Conservation (phyloP, 2,113 vertebrate genomes). For the Leptodactylus fuscus region DNA sequence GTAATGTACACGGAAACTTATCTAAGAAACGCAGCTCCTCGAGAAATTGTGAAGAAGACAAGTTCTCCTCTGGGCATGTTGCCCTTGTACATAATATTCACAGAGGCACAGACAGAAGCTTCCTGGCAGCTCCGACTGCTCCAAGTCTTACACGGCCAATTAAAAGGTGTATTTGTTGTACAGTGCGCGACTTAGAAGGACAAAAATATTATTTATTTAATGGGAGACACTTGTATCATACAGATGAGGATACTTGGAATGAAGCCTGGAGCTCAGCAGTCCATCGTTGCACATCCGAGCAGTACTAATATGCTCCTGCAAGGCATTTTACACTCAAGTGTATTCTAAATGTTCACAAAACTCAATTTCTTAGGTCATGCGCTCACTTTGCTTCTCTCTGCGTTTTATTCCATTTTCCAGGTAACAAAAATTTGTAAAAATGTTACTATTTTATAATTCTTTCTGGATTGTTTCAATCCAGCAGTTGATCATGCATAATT, state of each 20-base stretch:
- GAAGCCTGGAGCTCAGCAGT: neutral
- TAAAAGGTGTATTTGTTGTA: slow-evolving; percentile 31
- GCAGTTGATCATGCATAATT: neutral
- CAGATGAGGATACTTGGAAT: neutral
- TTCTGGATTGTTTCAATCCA: neutral
- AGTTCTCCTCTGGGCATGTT: slow-evolving; percentile 29
- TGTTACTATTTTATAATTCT: neutral
- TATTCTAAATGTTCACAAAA: neutral
- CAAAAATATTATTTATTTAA: slow-evolving; percentile 14
- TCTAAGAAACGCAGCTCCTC: neutral
- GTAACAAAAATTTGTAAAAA: neutral
- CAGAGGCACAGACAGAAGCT: slow-evolving; percentile 27
- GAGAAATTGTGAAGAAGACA: slow-evolving; percentile 28
- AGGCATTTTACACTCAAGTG: neutral
- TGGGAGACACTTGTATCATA: neutral
- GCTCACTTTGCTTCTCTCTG: neutral
- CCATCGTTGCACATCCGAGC: neutral
- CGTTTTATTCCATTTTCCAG: neutral
- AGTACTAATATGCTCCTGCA: neutral
- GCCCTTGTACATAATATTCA: slow-evolving; percentile 53
- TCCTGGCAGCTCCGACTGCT: neutral
- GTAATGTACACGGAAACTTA: slow-evolving; percentile 16
- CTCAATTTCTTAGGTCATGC: neutral
- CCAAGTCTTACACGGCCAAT: slow-evolving; percentile 23
- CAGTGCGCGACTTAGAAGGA: neutral